A percentile compares a stretch with the other conserved stretches of the same genome.
These are phyloP conservation scores for Gymnarchus niloticus DNA, from an alignment of 2,113 vertebrate genomes.

Conservation along the genomic window DNA sequence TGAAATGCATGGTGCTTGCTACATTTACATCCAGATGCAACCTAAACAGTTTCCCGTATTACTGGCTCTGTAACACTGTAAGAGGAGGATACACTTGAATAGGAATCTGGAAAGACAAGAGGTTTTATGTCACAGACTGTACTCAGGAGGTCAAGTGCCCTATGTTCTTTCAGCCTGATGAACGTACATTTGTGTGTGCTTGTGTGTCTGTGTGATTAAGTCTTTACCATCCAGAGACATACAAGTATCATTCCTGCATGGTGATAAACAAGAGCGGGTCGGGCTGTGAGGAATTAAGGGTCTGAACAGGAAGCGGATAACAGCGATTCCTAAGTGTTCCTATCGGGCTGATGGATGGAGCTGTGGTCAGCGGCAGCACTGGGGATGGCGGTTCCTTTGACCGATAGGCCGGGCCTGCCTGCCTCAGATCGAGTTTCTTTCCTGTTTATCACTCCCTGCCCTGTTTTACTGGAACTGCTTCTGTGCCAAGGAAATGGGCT, in stretches of 20 bases:
- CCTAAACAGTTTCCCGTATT: constrained; percentile 23
- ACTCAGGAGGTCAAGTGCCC: not conserved
- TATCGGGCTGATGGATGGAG: too few species aligned
- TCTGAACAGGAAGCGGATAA: not conserved
- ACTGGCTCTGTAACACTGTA: not conserved
- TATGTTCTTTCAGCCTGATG: too few species aligned
- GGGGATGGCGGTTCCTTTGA: constrained; percentile 46
- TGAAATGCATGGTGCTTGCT: constrained; percentile 29
- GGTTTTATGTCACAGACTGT: not conserved
- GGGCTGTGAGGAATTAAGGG: not conserved
- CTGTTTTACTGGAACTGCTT: constrained; percentile 68
- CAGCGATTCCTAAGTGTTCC: not conserved
- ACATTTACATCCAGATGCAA: constrained; percentile 41
- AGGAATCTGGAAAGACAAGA: not conserved
- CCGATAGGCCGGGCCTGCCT: constrained; percentile 49
- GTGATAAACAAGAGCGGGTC: too few species aligned
- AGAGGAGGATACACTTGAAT: not conserved
- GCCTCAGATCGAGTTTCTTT: constrained; percentile 71
- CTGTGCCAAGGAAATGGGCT: constrained; percentile 67
- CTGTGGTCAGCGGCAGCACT: not conserved
- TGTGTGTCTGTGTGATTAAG: too few species aligned
- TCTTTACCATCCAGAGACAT: not conserved
- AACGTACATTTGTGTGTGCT: not conserved
- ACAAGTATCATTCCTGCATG: not conserved
- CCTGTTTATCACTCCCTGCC: constrained; percentile 66